phyloP scores from a whole-genome alignment of 2,113 vertebrate species.

The Nesoenas mayeri region DNA sequence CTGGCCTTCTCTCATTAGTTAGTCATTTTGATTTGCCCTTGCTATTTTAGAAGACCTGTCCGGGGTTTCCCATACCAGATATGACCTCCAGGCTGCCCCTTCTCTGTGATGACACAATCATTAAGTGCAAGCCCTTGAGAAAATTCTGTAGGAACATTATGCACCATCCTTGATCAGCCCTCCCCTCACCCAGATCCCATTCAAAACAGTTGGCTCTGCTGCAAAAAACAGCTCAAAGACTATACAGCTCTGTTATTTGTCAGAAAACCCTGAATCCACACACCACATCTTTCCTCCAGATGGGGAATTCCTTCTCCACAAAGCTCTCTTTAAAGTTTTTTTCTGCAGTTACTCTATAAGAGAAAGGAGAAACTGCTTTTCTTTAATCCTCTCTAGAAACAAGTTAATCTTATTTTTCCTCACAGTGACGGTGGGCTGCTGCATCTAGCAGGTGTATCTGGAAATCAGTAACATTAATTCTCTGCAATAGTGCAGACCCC shows the following conservation, averaged over 20 bases:
- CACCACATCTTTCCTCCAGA: not conserved
- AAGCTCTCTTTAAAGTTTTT: not conserved
- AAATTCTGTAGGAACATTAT: not conserved
- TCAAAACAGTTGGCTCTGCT: not conserved
- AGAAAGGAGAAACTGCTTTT: not conserved
- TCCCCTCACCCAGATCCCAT: not conserved
- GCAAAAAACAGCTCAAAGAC: not conserved
- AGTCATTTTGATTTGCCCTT: not conserved
- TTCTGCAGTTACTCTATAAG: not conserved
- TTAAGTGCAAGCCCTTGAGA: not conserved
- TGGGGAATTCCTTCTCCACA: not conserved
- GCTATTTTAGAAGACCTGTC: not conserved
- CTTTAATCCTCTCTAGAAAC: not conserved
- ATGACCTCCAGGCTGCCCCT: not conserved
- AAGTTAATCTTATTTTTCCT: not conserved
- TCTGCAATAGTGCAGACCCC: not conserved
- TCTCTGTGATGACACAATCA: not conserved
- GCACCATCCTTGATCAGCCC: not conserved
- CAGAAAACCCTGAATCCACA: not conserved
- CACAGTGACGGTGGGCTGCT: not conserved
- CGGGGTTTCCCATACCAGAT: not conserved
- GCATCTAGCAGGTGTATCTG: not conserved
- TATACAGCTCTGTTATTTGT: not conserved
- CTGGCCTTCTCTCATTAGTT: not conserved
- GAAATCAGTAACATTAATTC: not conserved